Percentiles rank a stretch among this genome's conserved stretches.
These are phyloP conservation scores for Oreotrochilus melanogaster DNA, from an alignment of 2,113 vertebrate species.

Conservation along the genomic window DNA sequence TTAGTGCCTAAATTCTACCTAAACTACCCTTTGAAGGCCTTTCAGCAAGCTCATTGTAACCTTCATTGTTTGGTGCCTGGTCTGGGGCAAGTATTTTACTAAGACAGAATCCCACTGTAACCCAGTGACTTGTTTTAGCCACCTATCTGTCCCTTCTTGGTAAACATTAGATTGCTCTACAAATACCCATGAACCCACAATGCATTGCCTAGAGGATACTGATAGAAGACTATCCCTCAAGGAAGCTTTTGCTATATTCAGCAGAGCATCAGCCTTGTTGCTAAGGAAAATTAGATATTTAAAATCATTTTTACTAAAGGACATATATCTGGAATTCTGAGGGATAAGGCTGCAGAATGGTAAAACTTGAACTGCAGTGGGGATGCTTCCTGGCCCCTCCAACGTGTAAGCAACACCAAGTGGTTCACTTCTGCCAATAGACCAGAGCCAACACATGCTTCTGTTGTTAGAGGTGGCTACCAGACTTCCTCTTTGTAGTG, in stretches of 20 bases:
- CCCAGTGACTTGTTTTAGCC: background rate
- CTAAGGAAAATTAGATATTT: background rate
- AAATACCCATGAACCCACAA: rapidly evolving
- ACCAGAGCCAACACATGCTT: rapidly evolving
- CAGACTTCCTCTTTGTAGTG: background rate
- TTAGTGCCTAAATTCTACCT: background rate
- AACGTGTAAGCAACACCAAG: background rate
- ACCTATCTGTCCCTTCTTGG: background rate
- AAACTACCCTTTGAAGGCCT: background rate
- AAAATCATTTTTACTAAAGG: background rate
- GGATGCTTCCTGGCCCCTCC: background rate
- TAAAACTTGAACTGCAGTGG: background rate
- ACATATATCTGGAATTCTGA: background rate
- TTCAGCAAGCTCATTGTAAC: background rate
- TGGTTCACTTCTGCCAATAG: background rate
- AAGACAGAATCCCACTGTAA: background rate
- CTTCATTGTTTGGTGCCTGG: background rate
- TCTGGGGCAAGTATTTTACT: background rate
- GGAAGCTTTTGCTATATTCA: background rate
- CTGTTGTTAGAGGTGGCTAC: background rate
- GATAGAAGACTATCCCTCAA: background rate
- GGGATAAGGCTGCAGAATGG: background rate
- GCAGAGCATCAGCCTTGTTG: background rate
- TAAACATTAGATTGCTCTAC: background rate
- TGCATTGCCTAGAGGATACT: background rate